phyloP scores from a whole-genome alignment of 2,888 invertebrate species.

The Odontocolon sp. region DNA sequence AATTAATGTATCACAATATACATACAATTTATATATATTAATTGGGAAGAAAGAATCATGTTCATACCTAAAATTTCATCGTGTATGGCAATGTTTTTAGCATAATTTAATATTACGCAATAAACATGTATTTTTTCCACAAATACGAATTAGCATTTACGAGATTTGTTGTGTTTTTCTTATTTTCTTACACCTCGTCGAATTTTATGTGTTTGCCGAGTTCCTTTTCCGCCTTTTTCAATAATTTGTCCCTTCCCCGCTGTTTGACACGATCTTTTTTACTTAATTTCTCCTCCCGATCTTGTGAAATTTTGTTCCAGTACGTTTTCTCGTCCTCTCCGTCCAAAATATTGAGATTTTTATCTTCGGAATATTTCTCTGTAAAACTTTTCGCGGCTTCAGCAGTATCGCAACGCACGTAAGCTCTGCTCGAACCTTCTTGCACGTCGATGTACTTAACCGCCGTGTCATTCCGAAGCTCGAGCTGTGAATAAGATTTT shows the following conservation, averaged over 20 bases:
- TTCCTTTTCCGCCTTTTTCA: slow-evolving; percentile 85
- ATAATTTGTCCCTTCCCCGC: slow-evolving; percentile 84
- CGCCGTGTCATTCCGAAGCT: slow-evolving; percentile 84
- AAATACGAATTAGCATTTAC: not conserved
- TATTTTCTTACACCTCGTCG: slow-evolving; percentile 81
- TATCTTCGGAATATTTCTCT: slow-evolving; percentile 74
- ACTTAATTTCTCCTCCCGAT: slow-evolving; percentile 83
- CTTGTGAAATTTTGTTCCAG: slow-evolving; percentile 89
- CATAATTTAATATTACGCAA: slow-evolving; percentile 26
- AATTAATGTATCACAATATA: too few relatives aligned
- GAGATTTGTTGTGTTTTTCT: not conserved
- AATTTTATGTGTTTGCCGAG: slow-evolving; percentile 88
- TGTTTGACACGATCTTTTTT: slow-evolving; percentile 81
- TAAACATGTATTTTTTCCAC: slow-evolving; percentile 25
- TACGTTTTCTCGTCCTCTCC: slow-evolving; percentile 88
- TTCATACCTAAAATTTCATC: slow-evolving; percentile 41
- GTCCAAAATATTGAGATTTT: slow-evolving; percentile 77
- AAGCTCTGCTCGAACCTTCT: slow-evolving; percentile 86
- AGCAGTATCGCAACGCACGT: slow-evolving; percentile 84
- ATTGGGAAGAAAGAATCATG: slow-evolving; percentile 67
- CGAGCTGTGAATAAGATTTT: slow-evolving; percentile 80
- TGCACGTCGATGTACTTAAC: slow-evolving; percentile 92
- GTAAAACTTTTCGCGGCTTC: slow-evolving; percentile 81
- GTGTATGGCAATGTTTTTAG: slow-evolving; percentile 23
- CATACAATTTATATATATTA: too few relatives aligned